Base-by-base conservation (phyloP, 2,888 invertebrate genomes). In the Lasioglossum villosulum region DNA sequence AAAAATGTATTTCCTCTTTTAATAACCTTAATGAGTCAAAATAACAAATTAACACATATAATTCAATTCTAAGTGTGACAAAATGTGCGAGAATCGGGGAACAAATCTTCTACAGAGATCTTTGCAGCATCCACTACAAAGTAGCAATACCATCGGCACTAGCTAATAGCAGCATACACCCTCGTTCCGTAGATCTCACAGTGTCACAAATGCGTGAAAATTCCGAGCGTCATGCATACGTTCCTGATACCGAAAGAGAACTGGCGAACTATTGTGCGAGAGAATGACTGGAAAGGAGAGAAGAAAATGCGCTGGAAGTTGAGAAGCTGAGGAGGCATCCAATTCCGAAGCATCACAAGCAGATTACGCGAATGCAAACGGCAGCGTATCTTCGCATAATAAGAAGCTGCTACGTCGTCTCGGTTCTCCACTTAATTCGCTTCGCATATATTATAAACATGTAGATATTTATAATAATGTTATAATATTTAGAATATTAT, bases 341-440 rank as follows among this genome's bases (percentile, higher is more conserved):
- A 27, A 59, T 59, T 59, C 14, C 27, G 14, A 59, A 59, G 59
- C 14, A 14, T 59, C 27, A 27, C 59, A 59, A 59, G 59, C 59
- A 59, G 59, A 59, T 59, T 59, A 27, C 59, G n/a, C 59, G 59
- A 59, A 59, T 16, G 59, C 59, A 59, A 59, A 59, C 59, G 59
- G 59, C 59, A 27, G 27, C 59, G 59, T 27, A 59, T 59, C 59
- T 27, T 59, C 59, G 59, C 27, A 27, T 59, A 59, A 59, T 59
- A 59, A 59, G 27, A 27, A 14, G 27, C 27, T 16, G 59, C 27
- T 2, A 14, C 59, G 59, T 56, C 56, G 56, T 59, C 59, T 27
- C 27, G 59, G 59, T 27, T 59, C 27, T 59, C 59, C 59, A 27
- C 59, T 59, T 59, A 59, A 59, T 59, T 5, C 27, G 14, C 59